A percentile compares a stretch with the other conserved stretches of the same genome.
These are phyloP conservation scores for Eubucco bourcierii DNA, from an alignment of 2,113 vertebrate species.

Conservation along the genomic window DNA sequence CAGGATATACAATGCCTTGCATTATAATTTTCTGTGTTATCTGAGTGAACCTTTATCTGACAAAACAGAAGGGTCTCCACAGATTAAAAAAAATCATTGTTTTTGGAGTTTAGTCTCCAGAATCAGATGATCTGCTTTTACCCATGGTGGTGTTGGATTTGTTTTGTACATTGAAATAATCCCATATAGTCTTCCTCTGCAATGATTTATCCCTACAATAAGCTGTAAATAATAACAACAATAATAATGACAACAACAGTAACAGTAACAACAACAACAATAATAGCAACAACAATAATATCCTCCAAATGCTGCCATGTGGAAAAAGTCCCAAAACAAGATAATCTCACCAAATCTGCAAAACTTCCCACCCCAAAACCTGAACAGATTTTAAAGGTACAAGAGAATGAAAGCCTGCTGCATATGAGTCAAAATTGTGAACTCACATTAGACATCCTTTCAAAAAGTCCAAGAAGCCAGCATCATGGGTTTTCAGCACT, in stretches of 20 bases:
- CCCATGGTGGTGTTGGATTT: not conserved
- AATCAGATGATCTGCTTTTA: not conserved
- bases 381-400: not conserved
- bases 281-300: not conserved
- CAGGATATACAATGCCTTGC: not conserved
- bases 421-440: not conserved
- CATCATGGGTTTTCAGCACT: constrained; percentile 85
- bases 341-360: too few relatives aligned
- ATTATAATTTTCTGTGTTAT: not conserved
- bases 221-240: not conserved
- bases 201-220: not conserved
- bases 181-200: not conserved
- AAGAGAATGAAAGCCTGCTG: not conserved
- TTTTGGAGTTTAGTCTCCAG: not conserved
- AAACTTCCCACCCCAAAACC: not conserved
- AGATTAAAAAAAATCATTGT: not conserved
- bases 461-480: constrained; percentile 89
- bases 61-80: not conserved
- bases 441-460: constrained; percentile 87
- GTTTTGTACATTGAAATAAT: not conserved
- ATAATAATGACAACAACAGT: not conserved
- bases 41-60: not conserved
- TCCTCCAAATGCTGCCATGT: not conserved
- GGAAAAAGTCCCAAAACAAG: not conserved
- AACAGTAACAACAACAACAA: not conserved